Evolutionary conservation across 2,113 vertebrate species (phyloP).

Genomic region (Prunella himalayana): DNA sequence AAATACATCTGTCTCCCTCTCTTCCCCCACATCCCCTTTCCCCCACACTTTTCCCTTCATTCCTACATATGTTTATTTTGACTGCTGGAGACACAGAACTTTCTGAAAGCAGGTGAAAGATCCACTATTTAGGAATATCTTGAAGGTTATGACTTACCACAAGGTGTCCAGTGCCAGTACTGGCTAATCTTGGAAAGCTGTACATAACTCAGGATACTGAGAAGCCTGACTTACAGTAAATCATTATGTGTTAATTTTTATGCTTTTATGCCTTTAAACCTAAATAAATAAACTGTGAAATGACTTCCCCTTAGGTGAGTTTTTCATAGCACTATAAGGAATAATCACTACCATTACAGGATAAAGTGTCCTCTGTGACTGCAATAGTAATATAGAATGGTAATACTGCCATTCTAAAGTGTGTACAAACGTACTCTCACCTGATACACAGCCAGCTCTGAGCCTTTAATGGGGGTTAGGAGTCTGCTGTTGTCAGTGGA

Average conservation of each 20-base stretch:
- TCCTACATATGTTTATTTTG: not conserved
- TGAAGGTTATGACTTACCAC: not conserved
- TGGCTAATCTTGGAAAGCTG: not conserved
- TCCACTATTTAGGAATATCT: not conserved
- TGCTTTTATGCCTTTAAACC: not conserved
- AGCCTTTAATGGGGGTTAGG: too few species aligned
- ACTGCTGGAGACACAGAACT: not conserved
- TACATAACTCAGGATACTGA: not conserved
- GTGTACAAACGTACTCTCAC: not conserved
- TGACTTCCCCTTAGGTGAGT: not conserved
- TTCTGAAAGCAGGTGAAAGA: not conserved
- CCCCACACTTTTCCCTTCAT: not conserved
- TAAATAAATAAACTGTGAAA: not conserved
- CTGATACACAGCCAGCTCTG: not conserved
- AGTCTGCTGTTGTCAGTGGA: not conserved
- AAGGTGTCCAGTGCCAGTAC: not conserved
- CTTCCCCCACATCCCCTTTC: not conserved
- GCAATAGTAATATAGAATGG: not conserved
- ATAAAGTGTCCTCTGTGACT: not conserved
- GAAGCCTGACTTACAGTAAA: not conserved
- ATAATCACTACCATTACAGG: not conserved
- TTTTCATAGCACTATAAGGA: not conserved
- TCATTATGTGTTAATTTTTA: not conserved
- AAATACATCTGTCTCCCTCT: not conserved
- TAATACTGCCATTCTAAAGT: not conserved